A percentile compares a stretch with the other conserved stretches of the same genome.
These are phyloP conservation scores for Drosophila recens DNA, from an alignment of 2,888 invertebrate species.

Conservation along the genomic window DNA sequence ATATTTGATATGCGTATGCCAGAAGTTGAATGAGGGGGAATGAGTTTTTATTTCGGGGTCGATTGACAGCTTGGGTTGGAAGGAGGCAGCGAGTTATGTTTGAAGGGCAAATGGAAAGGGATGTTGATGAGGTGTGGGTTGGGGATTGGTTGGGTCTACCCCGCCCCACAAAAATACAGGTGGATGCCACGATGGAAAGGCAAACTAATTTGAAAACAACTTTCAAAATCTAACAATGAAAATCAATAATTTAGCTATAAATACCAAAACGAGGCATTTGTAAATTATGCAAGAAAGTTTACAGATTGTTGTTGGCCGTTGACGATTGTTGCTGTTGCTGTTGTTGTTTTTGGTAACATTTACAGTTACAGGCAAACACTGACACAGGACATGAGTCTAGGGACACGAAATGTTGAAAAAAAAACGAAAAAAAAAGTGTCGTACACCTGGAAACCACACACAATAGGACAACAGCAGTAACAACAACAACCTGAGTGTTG, in stretches of 20 bases:
- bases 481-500: conserved; percentile 32
- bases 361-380: conserved; percentile 12
- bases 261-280: conserved; percentile 46
- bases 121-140: background rate
- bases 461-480: background rate
- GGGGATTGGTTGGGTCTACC: background rate
- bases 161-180: background rate
- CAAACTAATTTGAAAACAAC: conserved; percentile 55
- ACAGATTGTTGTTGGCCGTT: background rate
- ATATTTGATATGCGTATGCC: conserved; percentile 43
- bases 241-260: conserved; percentile 72
- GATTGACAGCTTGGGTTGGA: conserved; percentile 14
- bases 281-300: conserved; percentile 57
- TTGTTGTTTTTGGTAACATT: conserved; percentile 15
- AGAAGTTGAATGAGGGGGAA: conserved; percentile 1
- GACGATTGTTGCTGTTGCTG: conserved; percentile 9
- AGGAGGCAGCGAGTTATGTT: background rate
- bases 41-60: conserved; percentile 11
- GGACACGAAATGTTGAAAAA: conserved; percentile 65
- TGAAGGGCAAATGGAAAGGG: background rate
- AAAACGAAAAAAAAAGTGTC: conserved; percentile 17
- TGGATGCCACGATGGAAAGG: conserved; percentile 22
- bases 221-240: conserved; percentile 58
- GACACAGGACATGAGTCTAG: conserved; percentile 52
- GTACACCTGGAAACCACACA: conserved; percentile 59